phyloP scores from a whole-genome alignment of 2,888 invertebrate genomes.

The Drosophila mercatorum region DNA sequence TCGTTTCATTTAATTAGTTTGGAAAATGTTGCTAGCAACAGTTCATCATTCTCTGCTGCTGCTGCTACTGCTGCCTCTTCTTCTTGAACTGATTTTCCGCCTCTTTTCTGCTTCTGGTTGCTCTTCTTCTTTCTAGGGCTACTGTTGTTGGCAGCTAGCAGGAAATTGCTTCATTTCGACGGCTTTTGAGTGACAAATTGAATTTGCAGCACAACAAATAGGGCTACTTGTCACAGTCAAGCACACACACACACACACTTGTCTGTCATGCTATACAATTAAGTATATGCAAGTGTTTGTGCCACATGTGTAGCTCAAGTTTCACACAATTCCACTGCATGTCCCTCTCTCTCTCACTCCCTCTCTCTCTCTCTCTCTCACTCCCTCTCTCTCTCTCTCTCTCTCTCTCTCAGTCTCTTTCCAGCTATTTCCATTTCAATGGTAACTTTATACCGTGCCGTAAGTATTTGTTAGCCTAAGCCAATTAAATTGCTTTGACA shows the following conservation, averaged over 20 bases:
- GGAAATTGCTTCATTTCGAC: conserved; percentile 72
- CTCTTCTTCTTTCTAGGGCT: neutral
- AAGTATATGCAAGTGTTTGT: conserved; percentile 5
- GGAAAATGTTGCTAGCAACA: conserved; percentile 60
- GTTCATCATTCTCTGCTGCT: conserved; percentile 21
- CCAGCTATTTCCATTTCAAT: neutral
- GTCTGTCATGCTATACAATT: neutral
- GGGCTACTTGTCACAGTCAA: conserved; percentile 65
- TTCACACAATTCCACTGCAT: conserved; percentile 17
- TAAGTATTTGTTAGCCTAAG: neutral
- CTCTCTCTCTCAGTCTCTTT: no score
- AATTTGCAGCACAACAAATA: conserved; percentile 69
- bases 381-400: no score
- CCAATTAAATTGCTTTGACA: conserved; percentile 2
- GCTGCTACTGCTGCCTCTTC: neutral
- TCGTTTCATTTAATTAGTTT: conserved; percentile 76
- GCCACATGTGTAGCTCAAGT: conserved; percentile 8
- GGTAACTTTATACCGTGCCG: neutral
- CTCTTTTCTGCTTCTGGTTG: neutral
- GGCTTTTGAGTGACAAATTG: conserved; percentile 76
- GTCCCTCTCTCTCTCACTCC: neutral
- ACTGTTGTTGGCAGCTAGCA: conserved; percentile 50
- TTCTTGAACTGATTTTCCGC: conserved; percentile 1
- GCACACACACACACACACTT: conserved; percentile 2
- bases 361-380: no score